These are phyloP conservation scores for Muntiacus reevesi DNA, from an alignment of 2,113 vertebrate species.

Conservation along the genomic window DNA sequence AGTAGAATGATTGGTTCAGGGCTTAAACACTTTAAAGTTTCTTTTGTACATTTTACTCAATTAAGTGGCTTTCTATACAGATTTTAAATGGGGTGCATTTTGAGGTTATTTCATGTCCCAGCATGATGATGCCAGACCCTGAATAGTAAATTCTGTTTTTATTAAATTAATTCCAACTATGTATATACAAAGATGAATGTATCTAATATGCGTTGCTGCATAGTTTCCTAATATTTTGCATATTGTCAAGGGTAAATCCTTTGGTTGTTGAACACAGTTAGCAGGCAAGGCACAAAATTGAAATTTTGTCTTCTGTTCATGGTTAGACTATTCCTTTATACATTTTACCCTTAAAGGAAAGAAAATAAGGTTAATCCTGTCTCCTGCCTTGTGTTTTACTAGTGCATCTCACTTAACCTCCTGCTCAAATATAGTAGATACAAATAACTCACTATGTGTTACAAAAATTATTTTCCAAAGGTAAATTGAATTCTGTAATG, in stretches of 20 bases:
- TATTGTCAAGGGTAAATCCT: background rate
- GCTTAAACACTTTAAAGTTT: slow-evolving; percentile 1
- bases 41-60: background rate
- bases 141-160: background rate
- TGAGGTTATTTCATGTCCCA: background rate
- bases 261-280: background rate
- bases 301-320: slow-evolving; percentile 2
- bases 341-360: background rate
- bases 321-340: background rate
- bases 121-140: background rate
- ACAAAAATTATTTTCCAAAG: slow-evolving; percentile 7
- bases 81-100: background rate
- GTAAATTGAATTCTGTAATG: slow-evolving; percentile 12
- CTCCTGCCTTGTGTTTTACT: background rate
- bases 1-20: background rate
- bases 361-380: slow-evolving; percentile 10
- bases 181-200: background rate
- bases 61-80: background rate
- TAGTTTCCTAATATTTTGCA: background rate
- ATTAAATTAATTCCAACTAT: background rate
- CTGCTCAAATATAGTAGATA: background rate
- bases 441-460: background rate
- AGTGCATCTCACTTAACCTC: background rate
- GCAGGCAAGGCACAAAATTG: background rate
- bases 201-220: background rate